These are phyloP conservation scores for Ariopsis seemanni DNA, from an alignment of 2,113 vertebrate genomes.

Conservation along the genomic window DNA sequence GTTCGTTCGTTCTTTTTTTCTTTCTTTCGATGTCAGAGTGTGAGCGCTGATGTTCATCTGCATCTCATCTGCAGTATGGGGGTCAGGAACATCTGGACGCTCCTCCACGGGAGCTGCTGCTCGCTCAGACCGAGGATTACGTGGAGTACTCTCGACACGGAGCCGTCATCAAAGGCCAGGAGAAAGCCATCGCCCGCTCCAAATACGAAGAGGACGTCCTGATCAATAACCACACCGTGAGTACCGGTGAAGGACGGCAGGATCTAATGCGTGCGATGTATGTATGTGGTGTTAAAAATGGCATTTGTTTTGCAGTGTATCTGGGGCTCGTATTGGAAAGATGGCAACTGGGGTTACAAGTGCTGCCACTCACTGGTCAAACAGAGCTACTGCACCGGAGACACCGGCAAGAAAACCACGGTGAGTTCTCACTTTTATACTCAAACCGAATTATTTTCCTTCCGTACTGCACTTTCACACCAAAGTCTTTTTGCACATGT, in stretches of 20 bases:
- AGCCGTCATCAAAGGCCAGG: constrained; percentile 92
- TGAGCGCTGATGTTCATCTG: neutral
- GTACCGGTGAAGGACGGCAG: constrained; percentile 32
- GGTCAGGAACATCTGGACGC: constrained; percentile 90
- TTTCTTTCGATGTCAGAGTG: neutral
- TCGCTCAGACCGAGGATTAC: constrained; percentile 97
- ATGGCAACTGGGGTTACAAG: constrained; percentile 93
- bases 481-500: too few species aligned
- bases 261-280: neutral
- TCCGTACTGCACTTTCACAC: too few species aligned
- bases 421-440: constrained; percentile 71
- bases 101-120: constrained; percentile 86
- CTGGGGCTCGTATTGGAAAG: constrained; percentile 96
- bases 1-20: neutral
- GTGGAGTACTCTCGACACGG: constrained; percentile 96
- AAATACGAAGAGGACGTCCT: constrained; percentile 97
- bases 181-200: constrained; percentile 91
- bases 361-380: constrained; percentile 97
- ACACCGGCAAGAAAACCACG: constrained; percentile 78
- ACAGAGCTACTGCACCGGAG: constrained; percentile 94
- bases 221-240: constrained; percentile 90
- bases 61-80: constrained; percentile 80
- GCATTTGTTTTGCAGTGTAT: constrained; percentile 78
- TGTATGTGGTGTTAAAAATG: neutral
- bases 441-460: neutral